These are phyloP conservation scores for Lepidostoma basale DNA, from an alignment of 1,140 invertebrate genomes.

Conservation along the genomic window DNA sequence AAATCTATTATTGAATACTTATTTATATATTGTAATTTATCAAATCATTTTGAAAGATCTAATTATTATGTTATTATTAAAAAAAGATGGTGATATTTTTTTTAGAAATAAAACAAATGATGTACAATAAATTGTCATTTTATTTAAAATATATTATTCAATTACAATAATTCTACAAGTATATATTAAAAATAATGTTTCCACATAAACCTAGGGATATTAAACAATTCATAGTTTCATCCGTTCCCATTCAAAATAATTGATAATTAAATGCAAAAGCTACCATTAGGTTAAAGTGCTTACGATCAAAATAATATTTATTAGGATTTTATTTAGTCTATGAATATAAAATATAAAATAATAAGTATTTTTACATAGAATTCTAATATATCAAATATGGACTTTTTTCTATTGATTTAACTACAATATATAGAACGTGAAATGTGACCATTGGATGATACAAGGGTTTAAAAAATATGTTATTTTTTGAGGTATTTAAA, in stretches of 20 bases:
- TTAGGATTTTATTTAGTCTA: no score
- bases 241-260: not conserved
- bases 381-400: no score
- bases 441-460: no score
- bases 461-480: no score
- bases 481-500: no score
- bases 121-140: slow-evolving; percentile 23
- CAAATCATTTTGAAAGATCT: not conserved
- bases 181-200: slow-evolving; percentile 32
- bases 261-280: slow-evolving; percentile 13
- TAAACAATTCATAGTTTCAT: slow-evolving; percentile 3
- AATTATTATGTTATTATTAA: not conserved
- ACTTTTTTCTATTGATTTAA: no score
- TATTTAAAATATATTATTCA: slow-evolving; percentile 41
- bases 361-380: no score
- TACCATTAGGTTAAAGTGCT: slow-evolving; percentile 8
- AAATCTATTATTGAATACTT: not conserved
- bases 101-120: not conserved
- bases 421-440: no score
- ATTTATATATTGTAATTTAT: not conserved
- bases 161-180: slow-evolving; percentile 27
- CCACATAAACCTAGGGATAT: slow-evolving; percentile 16
- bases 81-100: slow-evolving; percentile 1
- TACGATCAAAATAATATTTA: not conserved
- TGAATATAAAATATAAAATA: no score